Evolutionary conservation across 2,888 invertebrate genomes (phyloP).

Genomic region (Bombylius discolor): DNA sequence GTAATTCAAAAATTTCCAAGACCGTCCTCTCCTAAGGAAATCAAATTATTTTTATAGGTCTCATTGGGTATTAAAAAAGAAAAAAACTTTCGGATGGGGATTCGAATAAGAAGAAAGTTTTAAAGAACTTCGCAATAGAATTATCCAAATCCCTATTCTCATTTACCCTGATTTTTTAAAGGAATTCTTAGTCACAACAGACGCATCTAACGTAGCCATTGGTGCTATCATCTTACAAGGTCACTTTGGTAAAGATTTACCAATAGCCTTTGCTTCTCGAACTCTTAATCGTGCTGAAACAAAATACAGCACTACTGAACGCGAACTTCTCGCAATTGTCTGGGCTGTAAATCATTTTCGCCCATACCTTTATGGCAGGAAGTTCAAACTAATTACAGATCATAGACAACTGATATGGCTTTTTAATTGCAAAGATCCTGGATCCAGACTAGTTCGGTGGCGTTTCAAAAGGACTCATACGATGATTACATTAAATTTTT

Average conservation of each 20-base stretch:
- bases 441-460: slow-evolving; percentile 19
- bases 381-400: slow-evolving; percentile 20
- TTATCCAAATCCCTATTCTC: background rate
- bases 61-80: slow-evolving; percentile 8
- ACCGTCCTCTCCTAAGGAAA: slow-evolving; percentile 15
- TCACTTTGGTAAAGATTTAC: background rate
- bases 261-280: slow-evolving; percentile 18
- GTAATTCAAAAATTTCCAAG: slow-evolving; percentile 6
- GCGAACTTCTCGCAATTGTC: slow-evolving; percentile 18
- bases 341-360: slow-evolving; percentile 17
- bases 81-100: background rate
- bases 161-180: background rate
- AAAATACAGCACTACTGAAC: slow-evolving; percentile 16
- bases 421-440: slow-evolving; percentile 15
- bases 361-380: slow-evolving; percentile 21
- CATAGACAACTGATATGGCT: slow-evolving; percentile 19
- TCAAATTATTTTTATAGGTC: slow-evolving; percentile 16
- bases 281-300: slow-evolving; percentile 16
- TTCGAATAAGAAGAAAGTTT: slow-evolving; percentile 2
- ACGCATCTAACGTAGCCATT: background rate
- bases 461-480: background rate
- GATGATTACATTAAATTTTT: too few relatives aligned
- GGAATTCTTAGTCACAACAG: background rate
- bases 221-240: background rate
- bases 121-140: background rate